Conservation (phyloP, 2,797 vertebrate genomes). For the Tokudaia muenninki region DNA sequence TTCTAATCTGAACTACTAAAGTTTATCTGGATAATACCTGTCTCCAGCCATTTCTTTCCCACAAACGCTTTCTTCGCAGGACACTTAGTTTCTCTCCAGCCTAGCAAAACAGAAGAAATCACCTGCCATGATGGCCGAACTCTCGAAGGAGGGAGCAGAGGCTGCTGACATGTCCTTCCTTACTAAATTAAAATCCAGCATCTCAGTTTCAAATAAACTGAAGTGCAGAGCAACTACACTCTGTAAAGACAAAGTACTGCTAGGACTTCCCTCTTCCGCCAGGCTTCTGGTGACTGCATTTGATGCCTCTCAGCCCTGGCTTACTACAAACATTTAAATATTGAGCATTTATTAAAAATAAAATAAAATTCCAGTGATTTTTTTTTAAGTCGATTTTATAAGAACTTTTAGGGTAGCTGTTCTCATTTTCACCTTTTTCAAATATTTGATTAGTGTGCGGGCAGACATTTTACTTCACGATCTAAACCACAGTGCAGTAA, state of each 20-base stretch:
- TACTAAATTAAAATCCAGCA: background rate
- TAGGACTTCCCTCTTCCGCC: accelerated
- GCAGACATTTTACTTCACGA: background rate
- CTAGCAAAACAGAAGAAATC: background rate
- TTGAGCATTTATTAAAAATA: background rate
- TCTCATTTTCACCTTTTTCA: conserved; percentile 38
- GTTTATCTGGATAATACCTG: background rate
- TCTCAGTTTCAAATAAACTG: background rate
- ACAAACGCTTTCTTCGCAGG: background rate
- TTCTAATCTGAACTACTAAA: background rate
- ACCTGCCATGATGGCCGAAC: background rate
- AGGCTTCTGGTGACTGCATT: background rate
- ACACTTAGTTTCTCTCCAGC: background rate
- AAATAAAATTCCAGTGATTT: conserved; percentile 11
- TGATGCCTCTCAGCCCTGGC: background rate
- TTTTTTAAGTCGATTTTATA: background rate
- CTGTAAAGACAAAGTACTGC: background rate
- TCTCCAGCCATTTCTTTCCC: background rate
- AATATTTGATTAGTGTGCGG: background rate
- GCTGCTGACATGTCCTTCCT: background rate
- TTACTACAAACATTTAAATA: background rate
- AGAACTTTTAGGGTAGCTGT: background rate
- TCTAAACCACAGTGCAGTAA: background rate
- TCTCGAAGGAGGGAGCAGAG: background rate
- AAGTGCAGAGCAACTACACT: background rate